Base-by-base conservation (phyloP, 2,797 vertebrate species). In the Cirrhinus mrigala region DNA sequence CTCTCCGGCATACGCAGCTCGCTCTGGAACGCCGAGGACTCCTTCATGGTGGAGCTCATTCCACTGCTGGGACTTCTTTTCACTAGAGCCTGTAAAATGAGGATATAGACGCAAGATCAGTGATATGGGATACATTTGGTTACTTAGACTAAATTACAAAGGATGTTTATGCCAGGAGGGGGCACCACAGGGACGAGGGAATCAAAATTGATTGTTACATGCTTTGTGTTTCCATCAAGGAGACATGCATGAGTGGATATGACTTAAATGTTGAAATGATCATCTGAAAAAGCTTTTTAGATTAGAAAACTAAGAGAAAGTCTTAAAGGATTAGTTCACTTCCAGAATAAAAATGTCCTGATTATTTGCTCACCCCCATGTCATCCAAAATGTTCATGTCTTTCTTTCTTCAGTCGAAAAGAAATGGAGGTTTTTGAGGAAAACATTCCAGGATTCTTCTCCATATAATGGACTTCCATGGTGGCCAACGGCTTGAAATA, bases 41-140 rank as follows among this genome's bases (percentile, higher is more conserved):
- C 98, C 91, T 99, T 99, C 94, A 99, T 94, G 87, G 97, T 98
- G 37, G 98, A 98, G 91, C 98, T 94, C 90, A 99, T 98, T 56
- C 98, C 97, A 10, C 98, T 98, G 94, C 98, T 99, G 48, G 98
- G 98, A 82, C 98, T 98, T 90, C 98, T 96, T 89, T 99, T 99
- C 82, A 99, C 98, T 92, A 99, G 82, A 0, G 98, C 98, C 98
- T 99, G 85, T 52, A 58, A 62, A 44, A 71, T n/a, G 79, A 71
- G 3, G 1, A 82, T 15, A 60, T 4, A 62, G 22, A 77, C 16
- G 4, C 29, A 77, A 20, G 24, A 81, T 86, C 14, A 87, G 85
- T 15, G 4, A 85, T 29, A 20, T 46, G 22, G 1, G 54, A 18
- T 62, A 14, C 46, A 33, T 6, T 14, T 2, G 0, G n/a, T 62